Conservation (phyloP, 2,888 invertebrate species). For the Geophilus truncorum region DNA sequence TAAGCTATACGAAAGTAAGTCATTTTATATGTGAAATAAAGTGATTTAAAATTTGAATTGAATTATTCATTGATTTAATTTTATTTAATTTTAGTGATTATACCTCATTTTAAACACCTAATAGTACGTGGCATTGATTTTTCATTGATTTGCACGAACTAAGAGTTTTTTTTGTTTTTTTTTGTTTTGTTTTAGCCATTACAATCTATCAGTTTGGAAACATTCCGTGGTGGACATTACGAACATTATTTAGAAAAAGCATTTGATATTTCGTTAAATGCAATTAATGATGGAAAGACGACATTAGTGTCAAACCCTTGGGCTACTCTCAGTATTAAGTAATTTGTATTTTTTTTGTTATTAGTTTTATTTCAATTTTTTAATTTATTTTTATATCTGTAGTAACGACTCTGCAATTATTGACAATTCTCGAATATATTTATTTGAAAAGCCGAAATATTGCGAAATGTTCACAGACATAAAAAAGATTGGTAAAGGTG, state of each 20-base stretch:
- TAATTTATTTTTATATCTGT: neutral
- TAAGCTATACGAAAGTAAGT: neutral
- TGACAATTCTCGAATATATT: neutral
- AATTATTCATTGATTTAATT: neutral
- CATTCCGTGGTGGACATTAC: too few species aligned
- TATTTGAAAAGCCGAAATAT: neutral
- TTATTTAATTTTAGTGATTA: neutral
- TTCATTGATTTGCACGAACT: too few species aligned
- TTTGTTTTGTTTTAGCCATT: too few species aligned
- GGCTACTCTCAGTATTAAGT: too few species aligned
- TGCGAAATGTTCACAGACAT: neutral
- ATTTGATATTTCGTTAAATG: too few species aligned
- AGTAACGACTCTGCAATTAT: neutral
- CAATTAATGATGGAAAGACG: too few species aligned
- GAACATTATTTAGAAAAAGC: too few species aligned
- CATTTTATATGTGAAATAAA: too few species aligned
- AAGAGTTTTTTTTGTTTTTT: neutral
- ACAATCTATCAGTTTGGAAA: too few species aligned
- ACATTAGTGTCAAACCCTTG: too few species aligned
- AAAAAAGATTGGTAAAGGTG: neutral
- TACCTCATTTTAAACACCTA: too few species aligned
- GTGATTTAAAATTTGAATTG: neutral
- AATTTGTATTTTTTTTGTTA: neutral
- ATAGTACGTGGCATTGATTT: too few species aligned
- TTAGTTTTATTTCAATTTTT: neutral